Conservation (phyloP, 1,140 invertebrate genomes). For the Mycetomoellerius zeteki region DNA sequence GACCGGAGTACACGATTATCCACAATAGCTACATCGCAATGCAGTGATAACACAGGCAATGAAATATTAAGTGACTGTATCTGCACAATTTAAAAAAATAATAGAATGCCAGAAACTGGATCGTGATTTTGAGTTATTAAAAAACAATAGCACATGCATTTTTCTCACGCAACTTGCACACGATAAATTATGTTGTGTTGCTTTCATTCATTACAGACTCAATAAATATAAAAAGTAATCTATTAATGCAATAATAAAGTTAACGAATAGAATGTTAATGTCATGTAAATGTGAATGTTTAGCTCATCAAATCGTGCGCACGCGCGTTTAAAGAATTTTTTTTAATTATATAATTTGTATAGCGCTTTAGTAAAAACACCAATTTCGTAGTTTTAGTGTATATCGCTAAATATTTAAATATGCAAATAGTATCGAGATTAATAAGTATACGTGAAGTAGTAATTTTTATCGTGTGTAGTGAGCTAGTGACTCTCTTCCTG, state of each 20-base stretch:
- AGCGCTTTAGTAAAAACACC: not conserved
- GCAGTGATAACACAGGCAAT: not conserved
- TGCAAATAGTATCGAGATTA: slow-evolving; percentile 21
- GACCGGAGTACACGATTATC: not conserved
- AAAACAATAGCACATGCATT: slow-evolving; percentile 6
- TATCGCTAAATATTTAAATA: slow-evolving; percentile 11
- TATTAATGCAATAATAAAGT: slow-evolving; percentile 26
- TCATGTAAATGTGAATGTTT: slow-evolving; percentile 35
- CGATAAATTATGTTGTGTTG: slow-evolving; percentile 23
- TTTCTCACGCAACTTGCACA: slow-evolving; percentile 19
- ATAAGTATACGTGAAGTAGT: slow-evolving; percentile 21
- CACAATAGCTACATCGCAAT: not conserved
- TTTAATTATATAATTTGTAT: slow-evolving; percentile 10
- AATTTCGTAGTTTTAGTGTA: slow-evolving; percentile 38
- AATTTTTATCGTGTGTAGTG: slow-evolving; percentile 14
- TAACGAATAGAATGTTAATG: slow-evolving; percentile 22
- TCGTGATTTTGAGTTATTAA: slow-evolving; percentile 5
- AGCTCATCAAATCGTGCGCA: slow-evolving; percentile 25
- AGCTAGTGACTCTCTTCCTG: slow-evolving; percentile 13
- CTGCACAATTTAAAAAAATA: not conserved
- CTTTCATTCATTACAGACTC: not conserved
- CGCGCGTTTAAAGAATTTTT: slow-evolving; percentile 37
- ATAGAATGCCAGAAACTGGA: not conserved
- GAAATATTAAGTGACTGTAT: not conserved
- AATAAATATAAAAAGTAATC: slow-evolving; percentile 8